Conservation (phyloP, 2,113 vertebrate species). For the Hassar affinis region DNA sequence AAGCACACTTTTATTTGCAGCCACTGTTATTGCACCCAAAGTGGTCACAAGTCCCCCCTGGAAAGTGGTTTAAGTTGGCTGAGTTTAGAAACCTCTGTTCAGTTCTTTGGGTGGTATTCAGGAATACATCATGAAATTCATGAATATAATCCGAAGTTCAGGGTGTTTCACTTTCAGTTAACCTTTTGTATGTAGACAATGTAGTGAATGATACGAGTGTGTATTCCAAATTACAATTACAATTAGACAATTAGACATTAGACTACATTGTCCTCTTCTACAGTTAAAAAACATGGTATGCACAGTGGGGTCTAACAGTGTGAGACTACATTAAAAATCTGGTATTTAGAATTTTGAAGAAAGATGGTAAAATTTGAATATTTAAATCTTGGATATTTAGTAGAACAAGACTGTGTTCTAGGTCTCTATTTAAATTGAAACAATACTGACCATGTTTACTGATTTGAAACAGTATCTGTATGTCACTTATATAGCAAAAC, state of each 20-base stretch:
- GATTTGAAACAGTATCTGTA: neutral
- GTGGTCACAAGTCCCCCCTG: neutral
- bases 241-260: neutral
- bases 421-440: neutral
- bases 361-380: neutral
- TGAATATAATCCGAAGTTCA: neutral
- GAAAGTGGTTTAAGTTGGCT: neutral
- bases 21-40: neutral
- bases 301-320: neutral
- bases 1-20: neutral
- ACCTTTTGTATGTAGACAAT: neutral
- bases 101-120: neutral
- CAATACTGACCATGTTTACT: neutral
- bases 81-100: neutral
- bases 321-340: neutral
- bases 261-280: neutral
- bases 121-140: neutral
- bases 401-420: neutral
- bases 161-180: neutral
- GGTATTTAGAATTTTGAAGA: neutral
- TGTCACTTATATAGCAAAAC: neutral
- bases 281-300: neutral
- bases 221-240: neutral
- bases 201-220: neutral
- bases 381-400: neutral